Evolutionary conservation across 2,797 vertebrate genomes (phyloP).

Genomic region (Nyctalus aviator): DNA sequence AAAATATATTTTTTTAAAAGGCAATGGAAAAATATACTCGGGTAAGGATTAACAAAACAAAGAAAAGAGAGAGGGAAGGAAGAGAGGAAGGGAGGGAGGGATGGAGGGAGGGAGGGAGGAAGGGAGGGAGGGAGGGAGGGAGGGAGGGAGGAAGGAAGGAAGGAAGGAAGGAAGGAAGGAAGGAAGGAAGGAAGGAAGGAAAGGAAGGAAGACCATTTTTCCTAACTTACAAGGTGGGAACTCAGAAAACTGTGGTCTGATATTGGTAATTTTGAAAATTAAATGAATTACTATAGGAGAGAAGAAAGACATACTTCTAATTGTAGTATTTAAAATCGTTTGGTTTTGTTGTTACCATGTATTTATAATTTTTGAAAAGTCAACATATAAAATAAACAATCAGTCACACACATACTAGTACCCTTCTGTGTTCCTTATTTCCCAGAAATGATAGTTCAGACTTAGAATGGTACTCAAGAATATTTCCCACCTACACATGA

Average conservation of each 20-base stretch:
- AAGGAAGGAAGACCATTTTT: neutral
- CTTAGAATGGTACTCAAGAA: neutral
- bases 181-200: neutral
- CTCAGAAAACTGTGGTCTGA: neutral
- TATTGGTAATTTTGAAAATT: neutral
- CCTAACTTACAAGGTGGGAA: neutral
- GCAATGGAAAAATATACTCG: no score
- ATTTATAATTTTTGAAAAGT: conserved; percentile 7
- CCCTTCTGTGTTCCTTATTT: neutral
- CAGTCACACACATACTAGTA: neutral
- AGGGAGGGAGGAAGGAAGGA: no score
- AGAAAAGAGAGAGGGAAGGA: no score
- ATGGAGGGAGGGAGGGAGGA: no score
- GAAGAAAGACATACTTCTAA: neutral
- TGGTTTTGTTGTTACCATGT: neutral
- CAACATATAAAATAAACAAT: neutral
- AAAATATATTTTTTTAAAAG: neutral
- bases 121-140: no score
- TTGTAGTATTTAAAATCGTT: neutral
- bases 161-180: no score
- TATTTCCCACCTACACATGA: neutral
- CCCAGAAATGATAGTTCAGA: neutral
- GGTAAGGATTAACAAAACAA: no score
- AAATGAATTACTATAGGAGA: neutral
- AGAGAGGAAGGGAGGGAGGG: no score